Conservation (phyloP, 2,888 invertebrate species). For the Xylota sylvarum region DNA sequence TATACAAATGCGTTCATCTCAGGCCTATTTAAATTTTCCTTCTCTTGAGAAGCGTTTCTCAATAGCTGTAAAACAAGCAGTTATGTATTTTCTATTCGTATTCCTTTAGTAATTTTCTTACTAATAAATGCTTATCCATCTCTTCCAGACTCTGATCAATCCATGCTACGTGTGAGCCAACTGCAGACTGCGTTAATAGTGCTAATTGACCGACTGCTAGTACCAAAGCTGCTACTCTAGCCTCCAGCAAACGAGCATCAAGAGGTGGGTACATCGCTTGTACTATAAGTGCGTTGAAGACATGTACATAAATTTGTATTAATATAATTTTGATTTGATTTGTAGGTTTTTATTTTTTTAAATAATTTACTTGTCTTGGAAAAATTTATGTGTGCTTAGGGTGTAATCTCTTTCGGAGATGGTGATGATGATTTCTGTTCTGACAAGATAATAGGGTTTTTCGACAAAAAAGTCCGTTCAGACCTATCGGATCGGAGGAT, state of each 20-base stretch:
- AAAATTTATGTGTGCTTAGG: no score
- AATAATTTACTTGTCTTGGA: no score
- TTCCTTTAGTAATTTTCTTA: constrained; percentile 79
- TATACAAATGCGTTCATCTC: constrained; percentile 72
- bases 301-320: neutral
- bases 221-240: constrained; percentile 88
- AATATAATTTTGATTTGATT: neutral
- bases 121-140: constrained; percentile 88
- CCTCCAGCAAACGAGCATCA: constrained; percentile 89
- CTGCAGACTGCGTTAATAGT: constrained; percentile 87
- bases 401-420: no score
- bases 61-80: constrained; percentile 68
- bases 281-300: constrained; percentile 45
- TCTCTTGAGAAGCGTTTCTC: constrained; percentile 76
- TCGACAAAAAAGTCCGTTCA: no score
- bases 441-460: no score
- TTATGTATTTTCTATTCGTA: neutral
- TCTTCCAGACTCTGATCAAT: constrained; percentile 88
- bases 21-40: constrained; percentile 70
- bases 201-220: constrained; percentile 89
- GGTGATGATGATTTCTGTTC: no score
- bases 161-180: constrained; percentile 86
- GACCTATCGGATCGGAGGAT: no score
- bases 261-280: constrained; percentile 90
- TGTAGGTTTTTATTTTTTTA: no score